A percentile compares a stretch with the other conserved stretches of the same genome.
phyloP scores from a whole-genome alignment of 37 sponge, comb jelly and placozoan genomes.

The Mnemiopsis leidyi region DNA sequence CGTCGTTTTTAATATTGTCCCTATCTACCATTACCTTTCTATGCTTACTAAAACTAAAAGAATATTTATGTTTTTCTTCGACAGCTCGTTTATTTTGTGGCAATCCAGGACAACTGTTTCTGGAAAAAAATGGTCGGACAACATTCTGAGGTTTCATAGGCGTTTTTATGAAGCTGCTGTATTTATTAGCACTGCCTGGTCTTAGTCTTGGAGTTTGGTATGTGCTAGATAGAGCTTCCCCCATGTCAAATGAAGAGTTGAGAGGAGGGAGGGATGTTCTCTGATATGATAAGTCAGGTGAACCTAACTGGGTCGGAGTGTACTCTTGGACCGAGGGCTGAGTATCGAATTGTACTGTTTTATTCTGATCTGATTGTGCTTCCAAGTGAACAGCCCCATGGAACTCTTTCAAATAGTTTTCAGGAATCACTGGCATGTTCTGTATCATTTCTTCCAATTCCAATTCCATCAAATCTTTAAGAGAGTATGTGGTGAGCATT shows the following conservation, averaged over 20 bases:
- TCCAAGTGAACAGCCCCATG: not conserved
- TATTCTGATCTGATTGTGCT: not conserved
- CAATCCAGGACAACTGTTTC: not conserved
- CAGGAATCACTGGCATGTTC: constrained; percentile 21
- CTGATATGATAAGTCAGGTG: not conserved
- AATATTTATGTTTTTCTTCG: not conserved
- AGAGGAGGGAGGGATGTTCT: constrained; percentile 36
- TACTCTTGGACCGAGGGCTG: not conserved
- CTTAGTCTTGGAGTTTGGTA: not conserved
- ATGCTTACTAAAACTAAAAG: constrained; percentile 30
- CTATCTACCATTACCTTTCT: not conserved
- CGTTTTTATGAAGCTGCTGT: not conserved
- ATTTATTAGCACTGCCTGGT: not conserved
- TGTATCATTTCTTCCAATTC: not conserved
- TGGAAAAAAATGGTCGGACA: constrained; percentile 1
- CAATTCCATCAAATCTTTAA: not conserved
- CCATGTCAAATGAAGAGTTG: constrained; percentile 17
- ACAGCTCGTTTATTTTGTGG: not conserved
- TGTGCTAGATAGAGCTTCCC: not conserved
- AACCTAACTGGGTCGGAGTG: not conserved
- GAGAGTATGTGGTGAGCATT: constrained; percentile 35
- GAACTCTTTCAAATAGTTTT: not conserved
- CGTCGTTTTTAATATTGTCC: not conserved
- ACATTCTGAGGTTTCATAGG: constrained; percentile 42
- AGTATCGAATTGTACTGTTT: constrained; percentile 30